A percentile compares a stretch with the other conserved stretches of the same genome.
Conservation (phyloP, 1,140 invertebrate species). For the Meloidogyne exigua region DNA sequence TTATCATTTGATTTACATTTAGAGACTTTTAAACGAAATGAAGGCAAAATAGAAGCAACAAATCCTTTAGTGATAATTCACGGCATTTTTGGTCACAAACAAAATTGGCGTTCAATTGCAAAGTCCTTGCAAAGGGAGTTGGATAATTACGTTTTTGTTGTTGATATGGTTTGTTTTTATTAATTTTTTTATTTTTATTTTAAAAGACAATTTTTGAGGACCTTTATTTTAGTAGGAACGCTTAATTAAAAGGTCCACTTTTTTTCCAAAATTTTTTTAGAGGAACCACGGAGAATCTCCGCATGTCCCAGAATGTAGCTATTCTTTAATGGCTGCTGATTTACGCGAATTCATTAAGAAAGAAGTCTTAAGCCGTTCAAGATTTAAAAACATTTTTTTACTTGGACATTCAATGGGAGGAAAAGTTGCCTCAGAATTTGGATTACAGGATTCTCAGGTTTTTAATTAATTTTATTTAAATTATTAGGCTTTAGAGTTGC, state of each 20-base stretch:
- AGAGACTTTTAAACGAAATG: neutral
- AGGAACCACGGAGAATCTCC: constrained; percentile 55
- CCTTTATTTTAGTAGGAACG: too few species aligned
- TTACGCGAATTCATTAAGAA: constrained; percentile 45
- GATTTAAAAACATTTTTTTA: constrained; percentile 37
- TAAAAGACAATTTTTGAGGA: too few species aligned
- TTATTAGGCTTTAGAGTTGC: too few species aligned
- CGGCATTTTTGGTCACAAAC: constrained; percentile 53
- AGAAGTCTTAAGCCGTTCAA: constrained; percentile 29
- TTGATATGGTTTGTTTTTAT: constrained; percentile 40
- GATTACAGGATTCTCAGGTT: constrained; percentile 28
- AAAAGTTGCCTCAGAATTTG: constrained; percentile 47
- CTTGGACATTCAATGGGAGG: constrained; percentile 60
- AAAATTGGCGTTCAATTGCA: constrained; percentile 55
- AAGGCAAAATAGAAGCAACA: constrained; percentile 17
- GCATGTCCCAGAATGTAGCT: constrained; percentile 35
- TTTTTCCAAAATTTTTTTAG: neutral
- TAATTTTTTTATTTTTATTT: too few species aligned
- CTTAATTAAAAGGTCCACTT: too few species aligned
- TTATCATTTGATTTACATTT: neutral
- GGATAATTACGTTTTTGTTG: constrained; percentile 44
- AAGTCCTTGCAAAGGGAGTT: constrained; percentile 49
- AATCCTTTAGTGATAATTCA: constrained; percentile 42
- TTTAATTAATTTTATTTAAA: too few species aligned
- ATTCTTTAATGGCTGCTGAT: constrained; percentile 51